Conservation (phyloP, 2,113 vertebrate species). For the Elephas maximus region DNA sequence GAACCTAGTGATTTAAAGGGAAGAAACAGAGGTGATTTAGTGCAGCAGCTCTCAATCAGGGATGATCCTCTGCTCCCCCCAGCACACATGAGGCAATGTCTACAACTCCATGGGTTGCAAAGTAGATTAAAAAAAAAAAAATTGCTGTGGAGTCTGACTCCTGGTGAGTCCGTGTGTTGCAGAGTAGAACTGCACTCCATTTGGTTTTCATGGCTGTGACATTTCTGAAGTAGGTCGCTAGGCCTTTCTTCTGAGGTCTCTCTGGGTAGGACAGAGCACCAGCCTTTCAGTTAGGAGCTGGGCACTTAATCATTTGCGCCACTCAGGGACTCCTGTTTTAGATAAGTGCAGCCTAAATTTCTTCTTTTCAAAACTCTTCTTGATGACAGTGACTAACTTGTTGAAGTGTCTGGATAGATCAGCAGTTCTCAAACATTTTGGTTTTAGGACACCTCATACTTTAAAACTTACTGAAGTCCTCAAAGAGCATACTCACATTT, state of each 20-base stretch:
- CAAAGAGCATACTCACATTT: background rate
- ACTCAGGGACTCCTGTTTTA: background rate
- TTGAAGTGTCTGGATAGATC: background rate
- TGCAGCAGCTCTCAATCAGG: background rate
- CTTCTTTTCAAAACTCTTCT: background rate
- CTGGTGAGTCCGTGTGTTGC: background rate
- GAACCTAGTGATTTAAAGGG: conserved; percentile 7
- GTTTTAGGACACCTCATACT: background rate
- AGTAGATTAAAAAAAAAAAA: background rate
- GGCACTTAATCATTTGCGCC: background rate
- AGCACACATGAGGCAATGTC: background rate
- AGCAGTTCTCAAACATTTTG: background rate
- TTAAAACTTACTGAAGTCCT: background rate
- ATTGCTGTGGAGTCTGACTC: background rate
- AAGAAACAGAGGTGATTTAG: background rate
- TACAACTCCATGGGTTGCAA: background rate
- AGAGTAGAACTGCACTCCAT: background rate
- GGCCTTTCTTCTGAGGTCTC: background rate
- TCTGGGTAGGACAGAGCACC: background rate
- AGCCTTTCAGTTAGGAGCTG: background rate
- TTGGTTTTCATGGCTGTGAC: background rate
- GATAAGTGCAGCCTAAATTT: background rate
- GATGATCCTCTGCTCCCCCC: background rate
- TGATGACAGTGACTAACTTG: background rate
- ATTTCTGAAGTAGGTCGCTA: background rate